Evolutionary conservation across 2,888 invertebrate species (phyloP), one percentile per base, ranked within the genome.

Genomic region (Trisateles emortualis): DNA sequence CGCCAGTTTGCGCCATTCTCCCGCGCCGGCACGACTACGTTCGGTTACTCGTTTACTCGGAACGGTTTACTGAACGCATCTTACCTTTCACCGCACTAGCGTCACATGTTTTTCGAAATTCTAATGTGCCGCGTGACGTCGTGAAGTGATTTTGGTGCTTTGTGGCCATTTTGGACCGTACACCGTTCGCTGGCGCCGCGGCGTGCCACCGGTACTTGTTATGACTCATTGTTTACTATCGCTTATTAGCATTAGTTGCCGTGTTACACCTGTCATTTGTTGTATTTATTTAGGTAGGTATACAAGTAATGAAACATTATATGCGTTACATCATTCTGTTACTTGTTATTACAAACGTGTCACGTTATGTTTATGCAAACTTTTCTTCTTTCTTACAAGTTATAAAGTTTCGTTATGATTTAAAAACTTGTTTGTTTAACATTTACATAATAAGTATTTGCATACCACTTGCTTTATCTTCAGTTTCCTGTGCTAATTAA

Each of bases 1-100:
- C 78, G 84, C 82, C 92, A 90, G 92, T 89, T 84, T 87, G 90
- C 92, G 88, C 89, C 87, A 87, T 84, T 88, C 90, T 87, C 85
- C 87, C 89, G 88, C 82, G 85, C 84, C 81, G 89, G 80, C 87
- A 86, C 76, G 86, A 86, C 88, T 82, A 81, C 87, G 82, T 81
- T 86, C 83, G 83, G 84, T 81, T 86, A 85, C 85, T 87, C 86
- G 84, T 81, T n/a, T 80, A 81, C 83, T 84, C 81, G 79, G 78
- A 84, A 84, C 85, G 83, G 81, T 87, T 87, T 87, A 81, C 86
- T 81, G 84, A 85, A 86, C 85, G 83, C 86, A 86, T 87, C 86
- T 86, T 87, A 84, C 91, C 90, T 92, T 90, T 92, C 90, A 90
- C 90, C 86, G 85, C 83, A 82, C 76, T 81, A 84, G 68, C 85